Evolutionary conservation across 2,888 invertebrate genomes (phyloP), one percentile per base, ranked within the genome.

Genomic region (Leptinotarsa peninsularis): DNA sequence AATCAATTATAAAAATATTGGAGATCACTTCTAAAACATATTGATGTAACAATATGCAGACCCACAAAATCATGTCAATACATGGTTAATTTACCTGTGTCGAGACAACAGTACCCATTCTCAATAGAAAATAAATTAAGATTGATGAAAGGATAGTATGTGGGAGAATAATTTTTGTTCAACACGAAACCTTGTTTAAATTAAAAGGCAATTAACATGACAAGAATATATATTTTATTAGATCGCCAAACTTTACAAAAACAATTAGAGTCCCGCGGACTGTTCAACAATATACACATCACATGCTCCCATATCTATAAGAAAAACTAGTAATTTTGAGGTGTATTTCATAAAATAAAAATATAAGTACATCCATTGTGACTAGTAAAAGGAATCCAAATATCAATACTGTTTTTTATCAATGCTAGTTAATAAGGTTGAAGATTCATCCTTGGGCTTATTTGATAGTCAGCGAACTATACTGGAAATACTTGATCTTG

Each of bases 401-500:
- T 74, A 10, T 76, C 76, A 76, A 76, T 76, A 76, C 76, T 76
- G 76, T 27, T 72, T 68, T 70, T 71, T 68, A 73, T 71, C 17
- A 56, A 56, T 60, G 52, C 33, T 49, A 7, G 50, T 67, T 63
- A 27, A 49, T 7, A 68, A 72, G 50, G 63, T 58, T n/a, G 54
- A 71, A 14, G 66, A 71, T 71, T 56, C n/a, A 71, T 67, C 63
- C 49, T 56, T 58, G 68, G 58, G 49, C 71, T 23, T 49, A 66
- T 66, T 49, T 14, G 49, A 43, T 23, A 74, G 84, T 88, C 86
- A 89, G 85, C 87, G 88, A 84, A 89, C 86, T 78, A 89, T 88
- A 82, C 88, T 89, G 3, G 89, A 88, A 83, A 89, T 89, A 83
- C 88, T 88, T 15, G 87, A 87, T 75, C 87, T 82, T 49, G 86